Conservation (phyloP, 2,797 vertebrate genomes). For the Pampus argenteus region DNA sequence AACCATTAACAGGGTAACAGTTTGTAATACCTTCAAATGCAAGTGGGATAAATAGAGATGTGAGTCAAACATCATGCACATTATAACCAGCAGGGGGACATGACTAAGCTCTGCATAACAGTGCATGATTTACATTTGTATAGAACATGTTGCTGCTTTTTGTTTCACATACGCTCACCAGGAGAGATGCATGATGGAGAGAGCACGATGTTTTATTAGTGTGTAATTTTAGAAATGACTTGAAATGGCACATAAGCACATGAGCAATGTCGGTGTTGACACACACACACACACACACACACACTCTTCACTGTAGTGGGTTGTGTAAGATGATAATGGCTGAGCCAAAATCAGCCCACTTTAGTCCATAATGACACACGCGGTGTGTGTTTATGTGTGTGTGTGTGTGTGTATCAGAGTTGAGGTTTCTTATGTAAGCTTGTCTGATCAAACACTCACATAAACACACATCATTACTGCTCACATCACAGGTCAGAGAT, state of each 20-base stretch:
- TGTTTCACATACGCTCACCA: constrained; percentile 15
- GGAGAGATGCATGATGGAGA: constrained; percentile 13
- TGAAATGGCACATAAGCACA: constrained; percentile 54
- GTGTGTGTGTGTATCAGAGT: constrained; percentile 32
- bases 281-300: constrained; percentile 22
- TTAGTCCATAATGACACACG: constrained; percentile 59
- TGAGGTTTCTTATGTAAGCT: constrained; percentile 63
- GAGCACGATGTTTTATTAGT: constrained; percentile 31
- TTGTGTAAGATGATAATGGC: constrained; percentile 78
- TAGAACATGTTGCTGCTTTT: neutral
- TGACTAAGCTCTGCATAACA: neutral
- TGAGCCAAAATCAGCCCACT: constrained; percentile 72
- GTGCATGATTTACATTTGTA: neutral
- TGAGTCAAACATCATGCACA: no score
- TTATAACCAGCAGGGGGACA: no score
- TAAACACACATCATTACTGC: constrained; percentile 4
- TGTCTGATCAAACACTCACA: constrained; percentile 26
- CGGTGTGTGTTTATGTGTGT: constrained; percentile 16
- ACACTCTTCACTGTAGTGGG: constrained; percentile 65
- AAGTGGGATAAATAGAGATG: no score
- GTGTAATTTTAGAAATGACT: constrained; percentile 60
- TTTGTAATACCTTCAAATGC: no score
- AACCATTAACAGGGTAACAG: no score
- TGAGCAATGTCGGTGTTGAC: constrained; percentile 37
- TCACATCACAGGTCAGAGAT: constrained; percentile 4